Evolutionary conservation across 1,140 invertebrate species (phyloP).

Genomic region (Calycopis cecrops): DNA sequence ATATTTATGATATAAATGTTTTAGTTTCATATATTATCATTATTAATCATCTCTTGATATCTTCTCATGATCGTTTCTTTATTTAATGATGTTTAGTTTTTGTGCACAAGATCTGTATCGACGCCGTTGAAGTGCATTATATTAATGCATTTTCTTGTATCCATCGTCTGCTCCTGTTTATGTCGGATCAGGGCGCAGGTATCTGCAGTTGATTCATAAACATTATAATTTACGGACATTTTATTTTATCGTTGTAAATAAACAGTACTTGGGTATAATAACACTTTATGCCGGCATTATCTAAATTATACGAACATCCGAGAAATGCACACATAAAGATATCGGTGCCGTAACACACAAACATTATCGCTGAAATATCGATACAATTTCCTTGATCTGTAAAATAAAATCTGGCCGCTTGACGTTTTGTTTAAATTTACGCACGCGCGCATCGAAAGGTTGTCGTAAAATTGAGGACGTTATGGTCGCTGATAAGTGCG

Average conservation of each 20-base stretch:
- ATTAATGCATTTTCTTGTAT: no score
- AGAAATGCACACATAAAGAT: slow-evolving; percentile 55
- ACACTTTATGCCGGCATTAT: slow-evolving; percentile 44
- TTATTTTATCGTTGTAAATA: slow-evolving; percentile 44
- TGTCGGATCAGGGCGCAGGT: background rate
- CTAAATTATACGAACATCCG: slow-evolving; percentile 43
- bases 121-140: no score
- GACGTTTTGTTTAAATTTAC: slow-evolving; percentile 67
- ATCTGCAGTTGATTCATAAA: slow-evolving; percentile 31
- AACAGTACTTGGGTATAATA: slow-evolving; percentile 28
- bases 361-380: slow-evolving; percentile 68
- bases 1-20: no score
- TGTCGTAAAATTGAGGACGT: slow-evolving; percentile 71
- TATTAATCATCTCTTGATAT: no score
- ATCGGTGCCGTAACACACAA: slow-evolving; percentile 58
- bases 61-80: no score
- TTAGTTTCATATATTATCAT: no score
- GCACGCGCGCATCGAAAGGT: slow-evolving; percentile 48
- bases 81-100: no score
- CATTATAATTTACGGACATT: slow-evolving; percentile 38
- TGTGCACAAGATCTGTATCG: no score
- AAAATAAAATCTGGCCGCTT: slow-evolving; percentile 62
- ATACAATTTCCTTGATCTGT: slow-evolving; percentile 69
- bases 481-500: slow-evolving; percentile 67
- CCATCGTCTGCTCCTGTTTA: background rate